These are phyloP conservation scores for Epiperipatus broadwayi DNA, from an alignment of 2,888 invertebrate genomes.

Conservation along the genomic window DNA sequence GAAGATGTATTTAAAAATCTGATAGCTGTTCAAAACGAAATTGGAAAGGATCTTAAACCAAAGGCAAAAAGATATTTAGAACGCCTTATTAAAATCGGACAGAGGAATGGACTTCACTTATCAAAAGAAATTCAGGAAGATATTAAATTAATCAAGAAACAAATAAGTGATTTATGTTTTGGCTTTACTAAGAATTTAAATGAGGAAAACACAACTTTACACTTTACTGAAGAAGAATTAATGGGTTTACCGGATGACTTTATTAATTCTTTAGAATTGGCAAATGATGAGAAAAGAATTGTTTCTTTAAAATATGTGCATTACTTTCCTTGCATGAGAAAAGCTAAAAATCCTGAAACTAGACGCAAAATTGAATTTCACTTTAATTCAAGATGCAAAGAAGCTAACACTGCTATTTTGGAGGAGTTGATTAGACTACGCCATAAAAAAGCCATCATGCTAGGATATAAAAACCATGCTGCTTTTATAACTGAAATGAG, in stretches of 20 bases:
- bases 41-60: slow-evolving; percentile 19
- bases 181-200: slow-evolving; percentile 31
- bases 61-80: slow-evolving; percentile 30
- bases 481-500: slow-evolving; percentile 31
- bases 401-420: slow-evolving; percentile 30
- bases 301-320: slow-evolving; percentile 34
- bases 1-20: slow-evolving; percentile 31
- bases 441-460: slow-evolving; percentile 29
- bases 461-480: slow-evolving; percentile 32
- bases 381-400: slow-evolving; percentile 31
- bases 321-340: slow-evolving; percentile 32
- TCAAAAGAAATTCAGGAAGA: slow-evolving; percentile 27
- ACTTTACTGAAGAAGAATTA: slow-evolving; percentile 30
- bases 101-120: slow-evolving; percentile 32
- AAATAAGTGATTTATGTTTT: slow-evolving; percentile 29
- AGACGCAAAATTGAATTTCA: slow-evolving; percentile 28
- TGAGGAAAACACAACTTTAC: slow-evolving; percentile 31
- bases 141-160: slow-evolving; percentile 30
- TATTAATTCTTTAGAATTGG: slow-evolving; percentile 21
- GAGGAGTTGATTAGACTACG: slow-evolving; percentile 31
- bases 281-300: slow-evolving; percentile 27
- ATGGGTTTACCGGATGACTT: slow-evolving; percentile 25
- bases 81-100: slow-evolving; percentile 28
- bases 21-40: slow-evolving; percentile 21
- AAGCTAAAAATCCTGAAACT: slow-evolving; percentile 29